Conservation (phyloP, 2,888 invertebrate species). For the Synergus umbraculus region DNA sequence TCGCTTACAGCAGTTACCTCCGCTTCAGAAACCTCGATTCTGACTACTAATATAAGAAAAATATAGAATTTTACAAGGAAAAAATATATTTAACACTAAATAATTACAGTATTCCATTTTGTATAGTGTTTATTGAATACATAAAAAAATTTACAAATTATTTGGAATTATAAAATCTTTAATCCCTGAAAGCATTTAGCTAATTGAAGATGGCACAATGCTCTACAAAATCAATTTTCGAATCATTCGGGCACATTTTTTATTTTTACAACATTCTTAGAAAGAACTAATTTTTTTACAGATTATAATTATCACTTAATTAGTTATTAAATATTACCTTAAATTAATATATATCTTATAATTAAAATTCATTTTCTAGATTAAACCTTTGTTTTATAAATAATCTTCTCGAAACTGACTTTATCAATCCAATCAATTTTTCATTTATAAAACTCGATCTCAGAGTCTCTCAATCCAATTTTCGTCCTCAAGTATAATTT, state of each 20-base stretch:
- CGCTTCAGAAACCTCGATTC: conserved; percentile 35
- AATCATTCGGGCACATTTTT: background rate
- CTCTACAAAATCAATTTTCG: background rate
- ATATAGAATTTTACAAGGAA: too few relatives aligned
- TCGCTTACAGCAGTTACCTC: conserved; percentile 15
- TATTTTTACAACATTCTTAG: background rate
- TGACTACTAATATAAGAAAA: background rate
- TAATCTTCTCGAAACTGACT: background rate
- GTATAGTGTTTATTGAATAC: too few relatives aligned
- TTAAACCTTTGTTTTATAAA: background rate
- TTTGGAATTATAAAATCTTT: background rate
- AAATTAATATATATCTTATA: background rate
- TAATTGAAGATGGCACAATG: background rate
- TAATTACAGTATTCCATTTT: too few relatives aligned
- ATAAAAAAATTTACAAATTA: background rate
- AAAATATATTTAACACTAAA: too few relatives aligned
- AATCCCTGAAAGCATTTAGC: background rate
- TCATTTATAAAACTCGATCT: background rate
- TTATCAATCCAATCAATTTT: background rate
- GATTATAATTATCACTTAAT: background rate
- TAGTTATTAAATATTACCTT: background rate
- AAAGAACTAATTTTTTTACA: background rate
- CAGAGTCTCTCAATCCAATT: background rate
- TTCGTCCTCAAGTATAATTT: background rate
- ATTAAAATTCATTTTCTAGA: background rate